Conservation (phyloP, 2,888 invertebrate genomes). For the Silvanus unidentatus region DNA sequence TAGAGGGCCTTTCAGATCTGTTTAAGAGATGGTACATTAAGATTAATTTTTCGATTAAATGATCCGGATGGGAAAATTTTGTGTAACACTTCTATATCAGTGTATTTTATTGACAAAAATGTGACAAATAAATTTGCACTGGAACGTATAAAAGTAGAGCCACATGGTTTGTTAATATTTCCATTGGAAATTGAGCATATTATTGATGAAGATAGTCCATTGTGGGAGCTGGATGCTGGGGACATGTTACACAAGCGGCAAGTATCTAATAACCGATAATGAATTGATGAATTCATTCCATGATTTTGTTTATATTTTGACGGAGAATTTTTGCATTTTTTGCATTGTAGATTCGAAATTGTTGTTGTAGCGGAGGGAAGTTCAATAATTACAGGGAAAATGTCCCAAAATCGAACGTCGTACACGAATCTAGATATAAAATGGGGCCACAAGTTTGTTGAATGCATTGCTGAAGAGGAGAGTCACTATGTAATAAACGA, state of each 20-base stretch:
- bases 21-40: conserved; percentile 55
- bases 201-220: conserved; percentile 71
- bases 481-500: conserved; percentile 58
- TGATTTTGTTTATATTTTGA: conserved; percentile 6
- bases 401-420: conserved; percentile 69
- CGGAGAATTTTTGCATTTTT: conserved; percentile 1
- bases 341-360: conserved; percentile 69
- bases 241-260: conserved; percentile 45
- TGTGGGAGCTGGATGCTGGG: conserved; percentile 69
- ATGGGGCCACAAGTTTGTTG: conserved; percentile 75
- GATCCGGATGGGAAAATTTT: conserved; percentile 58
- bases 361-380: conserved; percentile 78
- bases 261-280: no score
- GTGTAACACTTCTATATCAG: conserved; percentile 60
- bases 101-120: conserved; percentile 56
- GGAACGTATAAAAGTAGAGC: conserved; percentile 60
- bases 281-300: no score
- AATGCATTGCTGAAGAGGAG: conserved; percentile 50
- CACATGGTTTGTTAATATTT: conserved; percentile 68
- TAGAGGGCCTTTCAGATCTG: conserved; percentile 28
- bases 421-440: conserved; percentile 73
- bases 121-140: conserved; percentile 57
- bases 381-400: conserved; percentile 69
- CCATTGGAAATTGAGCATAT: conserved; percentile 80
- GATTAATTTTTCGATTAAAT: conserved; percentile 73